Conservation (phyloP, 1,140 invertebrate species). For the Trypoxylus dichotomus region DNA sequence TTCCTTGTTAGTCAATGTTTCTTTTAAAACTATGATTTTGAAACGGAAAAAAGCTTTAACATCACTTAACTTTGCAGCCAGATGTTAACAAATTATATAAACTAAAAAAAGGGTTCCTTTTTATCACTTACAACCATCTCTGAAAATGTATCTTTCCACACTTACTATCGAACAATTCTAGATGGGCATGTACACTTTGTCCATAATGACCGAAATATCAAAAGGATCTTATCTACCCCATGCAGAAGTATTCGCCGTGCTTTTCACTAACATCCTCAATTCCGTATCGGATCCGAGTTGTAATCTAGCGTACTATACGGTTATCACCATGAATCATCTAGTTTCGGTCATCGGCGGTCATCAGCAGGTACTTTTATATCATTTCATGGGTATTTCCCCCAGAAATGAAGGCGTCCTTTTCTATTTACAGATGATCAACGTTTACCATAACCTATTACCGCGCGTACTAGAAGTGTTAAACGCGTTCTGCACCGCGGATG, state of each 20-base stretch:
- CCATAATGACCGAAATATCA: slow-evolving; percentile 64
- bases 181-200: slow-evolving; percentile 68
- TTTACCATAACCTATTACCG: slow-evolving; percentile 67
- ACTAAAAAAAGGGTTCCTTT: no score
- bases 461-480: slow-evolving; percentile 63
- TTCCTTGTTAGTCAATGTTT: no score
- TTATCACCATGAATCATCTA: slow-evolving; percentile 64
- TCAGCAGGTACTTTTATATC: slow-evolving; percentile 58
- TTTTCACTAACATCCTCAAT: slow-evolving; percentile 60
- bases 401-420: neutral
- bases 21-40: no score
- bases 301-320: slow-evolving; percentile 61
- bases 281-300: slow-evolving; percentile 57
- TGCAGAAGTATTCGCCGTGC: slow-evolving; percentile 56
- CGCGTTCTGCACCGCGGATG: slow-evolving; percentile 61
- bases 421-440: slow-evolving; percentile 57
- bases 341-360: slow-evolving; percentile 61
- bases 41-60: no score
- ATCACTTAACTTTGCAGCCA: no score
- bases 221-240: slow-evolving; percentile 62
- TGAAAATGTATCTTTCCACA: no score
- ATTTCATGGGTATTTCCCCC: neutral
- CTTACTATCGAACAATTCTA: slow-evolving; percentile 50
- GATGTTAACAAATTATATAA: no score
- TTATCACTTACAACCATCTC: neutral